phyloP scores from a whole-genome alignment of 1,140 invertebrate genomes.

The Drosophila athabasca region DNA sequence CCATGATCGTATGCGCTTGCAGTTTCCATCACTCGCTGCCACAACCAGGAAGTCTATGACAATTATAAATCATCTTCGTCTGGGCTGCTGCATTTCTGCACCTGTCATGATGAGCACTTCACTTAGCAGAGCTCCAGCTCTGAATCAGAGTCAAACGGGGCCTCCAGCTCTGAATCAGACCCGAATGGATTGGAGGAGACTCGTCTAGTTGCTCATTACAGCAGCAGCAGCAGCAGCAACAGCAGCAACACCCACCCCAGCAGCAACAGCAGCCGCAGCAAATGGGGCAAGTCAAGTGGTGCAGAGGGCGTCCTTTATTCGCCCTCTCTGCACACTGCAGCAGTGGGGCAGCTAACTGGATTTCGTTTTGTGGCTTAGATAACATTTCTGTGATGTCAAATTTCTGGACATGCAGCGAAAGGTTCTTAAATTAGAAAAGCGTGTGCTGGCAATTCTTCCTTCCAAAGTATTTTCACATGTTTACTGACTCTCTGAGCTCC shows the following conservation, averaged over 20 bases:
- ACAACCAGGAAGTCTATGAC: slow-evolving; percentile 78
- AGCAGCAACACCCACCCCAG: slow-evolving; percentile 48
- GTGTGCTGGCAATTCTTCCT: slow-evolving; percentile 71
- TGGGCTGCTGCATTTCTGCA: slow-evolving; percentile 59
- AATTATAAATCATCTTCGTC: slow-evolving; percentile 79
- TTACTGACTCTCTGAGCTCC: slow-evolving; percentile 31
- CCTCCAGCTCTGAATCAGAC: too few species aligned
- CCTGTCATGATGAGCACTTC: slow-evolving; percentile 77
- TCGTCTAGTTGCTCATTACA: slow-evolving; percentile 54
- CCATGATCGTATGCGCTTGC: slow-evolving; percentile 25
- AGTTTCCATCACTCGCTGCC: slow-evolving; percentile 42
- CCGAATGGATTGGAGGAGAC: too few species aligned
- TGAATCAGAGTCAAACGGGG: neutral
- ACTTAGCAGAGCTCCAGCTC: slow-evolving; percentile 61
- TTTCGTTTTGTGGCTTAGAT: slow-evolving; percentile 46
- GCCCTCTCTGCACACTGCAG: slow-evolving; percentile 41
- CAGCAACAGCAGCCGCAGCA: slow-evolving; percentile 37
- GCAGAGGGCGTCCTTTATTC: slow-evolving; percentile 38
- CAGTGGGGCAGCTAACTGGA: slow-evolving; percentile 66
- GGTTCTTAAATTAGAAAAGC: slow-evolving; percentile 82
- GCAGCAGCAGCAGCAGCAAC: slow-evolving; percentile 52
- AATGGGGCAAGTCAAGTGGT: slow-evolving; percentile 62
- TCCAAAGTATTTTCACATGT: slow-evolving; percentile 76
- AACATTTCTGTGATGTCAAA: slow-evolving; percentile 72
- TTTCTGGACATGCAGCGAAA: slow-evolving; percentile 75